A percentile compares a stretch with the other conserved stretches of the same genome.
Evolutionary conservation across 1,140 invertebrate species (phyloP).

Genomic region (Bombus soroeensis): DNA sequence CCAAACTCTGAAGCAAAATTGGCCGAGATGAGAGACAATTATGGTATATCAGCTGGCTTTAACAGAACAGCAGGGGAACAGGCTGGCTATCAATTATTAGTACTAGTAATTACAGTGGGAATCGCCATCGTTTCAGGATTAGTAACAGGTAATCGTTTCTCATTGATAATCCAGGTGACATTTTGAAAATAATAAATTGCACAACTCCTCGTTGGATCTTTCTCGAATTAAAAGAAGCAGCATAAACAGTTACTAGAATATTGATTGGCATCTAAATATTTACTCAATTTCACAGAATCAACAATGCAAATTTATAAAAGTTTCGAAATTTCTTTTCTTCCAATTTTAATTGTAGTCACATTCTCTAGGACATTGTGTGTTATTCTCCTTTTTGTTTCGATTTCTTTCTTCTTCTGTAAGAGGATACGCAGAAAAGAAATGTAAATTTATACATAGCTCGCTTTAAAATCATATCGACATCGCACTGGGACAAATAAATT

Average conservation of each 20-base stretch:
- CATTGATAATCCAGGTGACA: not conserved
- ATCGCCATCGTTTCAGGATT: constrained; percentile 90
- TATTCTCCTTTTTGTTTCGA: not conserved
- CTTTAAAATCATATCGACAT: no score
- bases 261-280: not conserved
- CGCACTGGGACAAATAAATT: not conserved
- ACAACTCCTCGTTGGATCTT: not conserved
- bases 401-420: not conserved
- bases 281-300: not conserved
- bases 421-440: not conserved
- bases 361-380: not conserved
- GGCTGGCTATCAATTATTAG: constrained; percentile 90
- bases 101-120: constrained; percentile 87
- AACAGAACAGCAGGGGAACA: constrained; percentile 87
- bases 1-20: constrained; percentile 70
- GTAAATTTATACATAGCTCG: not conserved
- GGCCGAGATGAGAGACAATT: constrained; percentile 73
- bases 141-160: constrained; percentile 87
- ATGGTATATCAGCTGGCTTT: constrained; percentile 79
- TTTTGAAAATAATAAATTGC: not conserved
- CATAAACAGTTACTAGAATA: not conserved
- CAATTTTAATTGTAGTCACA: not conserved
- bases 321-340: not conserved
- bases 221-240: not conserved
- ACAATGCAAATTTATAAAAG: not conserved